These are phyloP conservation scores for Cheilosia scutellata DNA, from an alignment of 2,888 invertebrate genomes.

Conservation along the genomic window DNA sequence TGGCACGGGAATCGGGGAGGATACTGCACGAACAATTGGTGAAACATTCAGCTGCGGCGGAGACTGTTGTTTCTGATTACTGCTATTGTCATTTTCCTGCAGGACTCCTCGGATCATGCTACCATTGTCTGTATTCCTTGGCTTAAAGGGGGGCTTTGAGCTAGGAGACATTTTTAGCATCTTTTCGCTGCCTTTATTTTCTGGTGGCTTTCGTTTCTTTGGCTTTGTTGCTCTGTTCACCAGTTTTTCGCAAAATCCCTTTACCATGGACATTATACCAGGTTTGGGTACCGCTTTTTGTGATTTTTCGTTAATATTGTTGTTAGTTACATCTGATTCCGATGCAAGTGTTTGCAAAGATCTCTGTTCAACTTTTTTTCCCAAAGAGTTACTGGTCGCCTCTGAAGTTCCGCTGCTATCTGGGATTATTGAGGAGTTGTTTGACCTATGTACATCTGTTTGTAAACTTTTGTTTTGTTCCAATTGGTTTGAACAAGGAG, in stretches of 20 bases:
- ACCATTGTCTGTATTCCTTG: constrained; percentile 4
- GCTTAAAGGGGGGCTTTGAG: constrained; percentile 40
- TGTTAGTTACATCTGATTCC: not conserved
- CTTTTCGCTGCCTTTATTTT: not conserved
- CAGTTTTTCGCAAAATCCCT: constrained; percentile 22
- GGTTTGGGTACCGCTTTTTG: not conserved
- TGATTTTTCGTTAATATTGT: not conserved
- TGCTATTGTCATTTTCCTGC: constrained; percentile 3
- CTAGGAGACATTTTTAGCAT: constrained; percentile 3
- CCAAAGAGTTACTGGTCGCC: no score
- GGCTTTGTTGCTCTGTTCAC: not conserved
- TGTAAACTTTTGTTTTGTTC: not conserved
- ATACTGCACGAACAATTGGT: not conserved
- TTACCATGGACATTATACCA: constrained; percentile 20
- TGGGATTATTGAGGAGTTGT: no score
- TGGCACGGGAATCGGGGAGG: constrained; percentile 16
- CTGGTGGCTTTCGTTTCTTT: not conserved
- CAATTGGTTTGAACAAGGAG: not conserved
- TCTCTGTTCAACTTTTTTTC: not conserved
- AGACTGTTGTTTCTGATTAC: not conserved
- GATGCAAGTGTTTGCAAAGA: not conserved
- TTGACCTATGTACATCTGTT: not conserved
- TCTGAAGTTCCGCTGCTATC: no score
- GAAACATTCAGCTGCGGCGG: not conserved
- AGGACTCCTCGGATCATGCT: not conserved